These are phyloP conservation scores for Connochaetes taurinus DNA, from an alignment of 2,113 vertebrate species.

Conservation along the genomic window DNA sequence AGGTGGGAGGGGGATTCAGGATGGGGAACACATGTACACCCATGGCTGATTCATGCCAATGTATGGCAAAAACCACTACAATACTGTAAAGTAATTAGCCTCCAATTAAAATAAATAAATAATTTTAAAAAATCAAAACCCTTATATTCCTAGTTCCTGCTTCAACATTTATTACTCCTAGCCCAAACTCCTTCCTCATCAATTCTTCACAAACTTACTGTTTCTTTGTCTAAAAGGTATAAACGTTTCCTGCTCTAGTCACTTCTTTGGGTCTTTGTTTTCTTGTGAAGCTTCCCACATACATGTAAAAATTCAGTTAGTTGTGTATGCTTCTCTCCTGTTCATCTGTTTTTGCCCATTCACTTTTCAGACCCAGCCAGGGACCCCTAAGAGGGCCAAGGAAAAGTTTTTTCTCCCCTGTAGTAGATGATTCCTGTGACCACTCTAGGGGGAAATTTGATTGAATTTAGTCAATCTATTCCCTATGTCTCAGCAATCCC, in stretches of 20 bases:
- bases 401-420: not conserved
- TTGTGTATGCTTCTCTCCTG: not conserved
- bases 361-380: not conserved
- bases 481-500: not conserved
- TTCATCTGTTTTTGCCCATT: not conserved
- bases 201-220: not conserved
- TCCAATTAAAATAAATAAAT: not conserved
- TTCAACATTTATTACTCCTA: not conserved
- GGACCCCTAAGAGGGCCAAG: not conserved
- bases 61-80: too few species aligned
- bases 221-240: not conserved
- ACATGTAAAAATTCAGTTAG: not conserved
- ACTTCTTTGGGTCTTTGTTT: not conserved
- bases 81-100: too few species aligned
- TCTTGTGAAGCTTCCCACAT: not conserved
- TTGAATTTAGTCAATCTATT: not conserved
- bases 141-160: not conserved
- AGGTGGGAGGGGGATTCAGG: accelerated
- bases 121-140: not conserved
- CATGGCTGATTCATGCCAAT: not conserved
- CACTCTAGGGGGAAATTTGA: not conserved
- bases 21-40: not conserved
- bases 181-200: not conserved
- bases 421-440: not conserved
- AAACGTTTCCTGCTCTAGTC: not conserved